Base-by-base conservation (phyloP, 2,888 invertebrate genomes). In the Caenorhabditis drosophilae region DNA sequence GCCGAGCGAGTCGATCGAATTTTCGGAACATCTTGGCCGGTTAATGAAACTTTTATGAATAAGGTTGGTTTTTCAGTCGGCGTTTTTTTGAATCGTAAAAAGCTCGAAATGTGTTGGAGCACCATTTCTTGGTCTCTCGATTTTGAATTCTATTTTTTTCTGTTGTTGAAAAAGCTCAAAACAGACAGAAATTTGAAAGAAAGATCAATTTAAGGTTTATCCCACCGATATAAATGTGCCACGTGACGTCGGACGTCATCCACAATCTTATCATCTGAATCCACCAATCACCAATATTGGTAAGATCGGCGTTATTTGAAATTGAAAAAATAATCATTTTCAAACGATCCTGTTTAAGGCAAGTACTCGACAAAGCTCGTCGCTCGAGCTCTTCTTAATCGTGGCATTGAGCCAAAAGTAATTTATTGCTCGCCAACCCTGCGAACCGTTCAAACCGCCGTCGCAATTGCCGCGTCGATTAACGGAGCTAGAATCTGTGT, bases 361-460 rank as follows among this genome's bases (percentile, higher is more conserved):
- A 61, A 58, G 25, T 67, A 67, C 34, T 18, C 48, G 2, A 40
- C 53, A 7, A 62, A 67, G 48, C 38, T 67, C 4, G 35, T 45
- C 11, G 50, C 44, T 0, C 49, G 67, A n/a, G 62, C 67, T 44
- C 52, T 67, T 15, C 25, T 47, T 12, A 58, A 62, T 22, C 62
- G 62, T 25, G 67, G 62, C 22, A 25, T 67, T 34, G 47, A 47
- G 23, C 36, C 55, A 2, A 42, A 12, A 4, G 48, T 51, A 16
- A 60, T 66, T n/a, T 61, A 56, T 38, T 61, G 63, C 26, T 54
- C 63, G 4, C 71, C 71, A 26, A 58, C 67, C 15, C 62, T 71
- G 18, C 71, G 71, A 1, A 58, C 57, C n/a, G 51, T 71, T 25
- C 71, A 71, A 50, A 71, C 71, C 0, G 71, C 67, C 0, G 61